A percentile compares a stretch with the other conserved stretches of the same genome.
Conservation (phyloP, 1,140 invertebrate species). For the Ceratitis capitata region DNA sequence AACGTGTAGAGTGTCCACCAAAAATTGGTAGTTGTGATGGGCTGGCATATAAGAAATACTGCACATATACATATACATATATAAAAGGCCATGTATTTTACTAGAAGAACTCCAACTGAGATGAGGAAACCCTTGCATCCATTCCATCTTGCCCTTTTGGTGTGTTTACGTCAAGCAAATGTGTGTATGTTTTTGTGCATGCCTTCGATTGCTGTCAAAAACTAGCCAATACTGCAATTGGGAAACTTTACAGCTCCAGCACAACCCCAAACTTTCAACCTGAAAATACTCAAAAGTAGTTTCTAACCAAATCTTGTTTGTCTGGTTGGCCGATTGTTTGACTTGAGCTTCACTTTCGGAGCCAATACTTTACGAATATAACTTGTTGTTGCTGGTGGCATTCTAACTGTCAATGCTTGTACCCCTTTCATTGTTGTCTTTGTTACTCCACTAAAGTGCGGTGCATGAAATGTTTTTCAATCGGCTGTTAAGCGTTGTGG, state of each 20-base stretch:
- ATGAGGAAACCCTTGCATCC: background rate
- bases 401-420: background rate
- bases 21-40: background rate
- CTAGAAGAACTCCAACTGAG: background rate
- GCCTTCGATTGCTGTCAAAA: background rate
- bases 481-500: background rate
- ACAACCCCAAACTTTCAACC: background rate
- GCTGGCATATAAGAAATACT: too few species aligned
- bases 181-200: background rate
- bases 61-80: background rate
- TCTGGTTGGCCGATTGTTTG: background rate
- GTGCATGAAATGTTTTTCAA: background rate
- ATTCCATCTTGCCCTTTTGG: background rate
- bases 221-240: background rate
- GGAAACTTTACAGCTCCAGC: background rate
- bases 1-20: background rate
- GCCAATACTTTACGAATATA: background rate
- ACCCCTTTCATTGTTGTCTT: background rate
- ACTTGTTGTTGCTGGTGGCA: background rate
- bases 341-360: background rate
- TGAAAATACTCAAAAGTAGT: background rate
- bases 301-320: slow-evolving; percentile 7
- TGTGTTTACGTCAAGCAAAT: background rate
- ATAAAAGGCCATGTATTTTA: too few species aligned
- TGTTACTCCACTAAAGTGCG: background rate